Percentiles rank a stretch among this genome's conserved stretches.
Conservation (phyloP, 2,113 vertebrate species). For the Silurus asotus region DNA sequence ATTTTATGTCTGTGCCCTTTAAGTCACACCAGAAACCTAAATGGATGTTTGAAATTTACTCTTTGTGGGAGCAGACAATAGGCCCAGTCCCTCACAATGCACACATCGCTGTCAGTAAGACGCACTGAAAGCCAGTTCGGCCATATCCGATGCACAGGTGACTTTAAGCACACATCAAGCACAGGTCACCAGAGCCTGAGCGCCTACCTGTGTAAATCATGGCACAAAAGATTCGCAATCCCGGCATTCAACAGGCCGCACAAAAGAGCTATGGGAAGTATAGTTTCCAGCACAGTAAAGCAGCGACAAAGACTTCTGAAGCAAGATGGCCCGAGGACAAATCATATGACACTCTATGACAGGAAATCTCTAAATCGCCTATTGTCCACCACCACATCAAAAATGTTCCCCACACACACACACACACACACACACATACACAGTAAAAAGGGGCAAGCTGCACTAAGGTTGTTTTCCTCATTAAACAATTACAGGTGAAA, state of each 20-base stretch:
- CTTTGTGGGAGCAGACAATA: constrained; percentile 71
- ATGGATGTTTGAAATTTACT: constrained; percentile 65
- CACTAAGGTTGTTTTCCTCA: constrained; percentile 3
- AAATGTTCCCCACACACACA: constrained; percentile 50
- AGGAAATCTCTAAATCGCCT: constrained; percentile 77
- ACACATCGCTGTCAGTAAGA: constrained; percentile 62
- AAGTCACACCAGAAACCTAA: constrained; percentile 61
- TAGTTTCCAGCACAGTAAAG: constrained; percentile 71
- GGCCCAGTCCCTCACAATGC: constrained; percentile 66
- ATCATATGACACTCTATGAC: constrained; percentile 76
- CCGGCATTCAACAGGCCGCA: constrained; percentile 73
- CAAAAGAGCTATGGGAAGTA: constrained; percentile 74
- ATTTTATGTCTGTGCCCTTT: constrained; percentile 55
- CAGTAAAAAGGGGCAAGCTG: background rate
- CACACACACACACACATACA: constrained; percentile 9
- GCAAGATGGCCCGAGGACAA: constrained; percentile 71
- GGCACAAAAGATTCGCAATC: constrained; percentile 64
- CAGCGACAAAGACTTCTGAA: constrained; percentile 71
- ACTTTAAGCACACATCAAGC: constrained; percentile 67
- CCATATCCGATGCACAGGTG: constrained; percentile 70
- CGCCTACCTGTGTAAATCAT: constrained; percentile 69
- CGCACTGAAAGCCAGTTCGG: constrained; percentile 45
- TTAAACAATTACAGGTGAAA: constrained; percentile 11
- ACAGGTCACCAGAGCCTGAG: constrained; percentile 69
- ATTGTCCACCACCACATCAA: constrained; percentile 70